phyloP scores from a whole-genome alignment of 2,888 invertebrate species.

The Acanthacorydalis orientalis region DNA sequence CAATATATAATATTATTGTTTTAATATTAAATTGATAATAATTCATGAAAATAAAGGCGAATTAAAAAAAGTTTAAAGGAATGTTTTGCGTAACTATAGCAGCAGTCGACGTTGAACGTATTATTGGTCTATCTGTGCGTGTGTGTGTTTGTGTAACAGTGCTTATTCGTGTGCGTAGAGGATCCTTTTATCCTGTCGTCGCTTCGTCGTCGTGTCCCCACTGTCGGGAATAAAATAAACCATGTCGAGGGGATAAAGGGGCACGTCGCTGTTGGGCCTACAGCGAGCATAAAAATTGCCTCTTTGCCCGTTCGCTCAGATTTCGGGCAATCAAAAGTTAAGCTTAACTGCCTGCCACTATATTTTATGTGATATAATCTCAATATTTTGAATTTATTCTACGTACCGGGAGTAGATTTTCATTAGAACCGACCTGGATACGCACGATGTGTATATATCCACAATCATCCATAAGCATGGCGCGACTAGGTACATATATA shows the following conservation, averaged over 20 bases:
- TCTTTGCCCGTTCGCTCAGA: conserved; percentile 14
- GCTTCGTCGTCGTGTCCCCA: conserved; percentile 10
- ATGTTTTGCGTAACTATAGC: too few species aligned
- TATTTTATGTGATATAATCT: conserved; percentile 7
- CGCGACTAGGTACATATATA: too few species aligned
- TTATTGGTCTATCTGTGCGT: background rate
- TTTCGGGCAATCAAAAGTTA: conserved; percentile 7
- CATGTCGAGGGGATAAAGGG: conserved; percentile 9
- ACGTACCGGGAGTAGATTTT: background rate
- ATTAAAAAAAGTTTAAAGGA: too few species aligned
- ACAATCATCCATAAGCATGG: too few species aligned
- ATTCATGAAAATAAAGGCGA: too few species aligned
- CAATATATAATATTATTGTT: too few species aligned
- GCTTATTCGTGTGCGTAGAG: conserved; percentile 9
- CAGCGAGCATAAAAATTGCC: conserved; percentile 23
- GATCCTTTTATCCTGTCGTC: conserved; percentile 14
- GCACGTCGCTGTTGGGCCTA: conserved; percentile 14
- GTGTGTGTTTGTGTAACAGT: conserved; percentile 8
- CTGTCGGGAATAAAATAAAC: conserved; percentile 17
- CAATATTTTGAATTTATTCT: conserved; percentile 7
- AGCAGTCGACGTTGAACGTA: background rate
- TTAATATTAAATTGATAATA: too few species aligned
- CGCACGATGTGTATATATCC: too few species aligned
- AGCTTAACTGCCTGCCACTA: conserved; percentile 7
- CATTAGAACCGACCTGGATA: too few species aligned